Evolutionary conservation across 92 coral and sea anemone genomes (phyloP), one percentile per base, ranked within the genome.

Genomic region (Palythoa grandis): DNA sequence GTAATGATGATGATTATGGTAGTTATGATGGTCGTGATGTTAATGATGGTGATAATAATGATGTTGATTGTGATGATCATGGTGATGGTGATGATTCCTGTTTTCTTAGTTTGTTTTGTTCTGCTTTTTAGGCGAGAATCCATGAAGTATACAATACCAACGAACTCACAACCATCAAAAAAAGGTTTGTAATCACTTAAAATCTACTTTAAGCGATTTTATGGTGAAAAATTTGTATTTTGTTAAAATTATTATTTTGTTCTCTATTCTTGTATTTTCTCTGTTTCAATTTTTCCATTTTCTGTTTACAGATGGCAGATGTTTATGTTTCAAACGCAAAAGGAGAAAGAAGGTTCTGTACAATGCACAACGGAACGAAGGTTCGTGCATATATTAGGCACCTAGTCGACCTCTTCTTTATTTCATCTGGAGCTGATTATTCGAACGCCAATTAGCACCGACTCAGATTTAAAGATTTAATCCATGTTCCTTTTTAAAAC

Each of bases 321-420:
- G 98, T 77, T 87, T 94, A 65, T 94, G 98, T 69, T 91, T 94
- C 70, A 94, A 93, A 79, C 88, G 93, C n/a, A 94, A 94, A 79
- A 91, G 95, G 86, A 87, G 98, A 83, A 94, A 92, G 86, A 92
- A 92, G 72, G 95, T 94, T 37, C 78, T 92, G 13, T 94, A 94
- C 78, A 94, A 94, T 53, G 98, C 98, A 23, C 91, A 91, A 76
- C 88, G 86, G 12, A 94, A 89, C 78, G 94, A 92, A 89, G 98
- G 98, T 92, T 37, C 52, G 94, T 78, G 20, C 1, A 8, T 37
- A 17, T 2, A 7, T 24, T 2, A 15, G 35, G 37, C 14, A 65
- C 4, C 11, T 65, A 19, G 19, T 2, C 11, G 12, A 65, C 12
- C 24, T n/a, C 37, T 65, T 65, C 9, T 43, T 43, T 43, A 43